Evolutionary conservation across 2,797 vertebrate species (phyloP), one percentile per base, ranked within the genome.

Genomic region (Toxotes lorentzi): DNA sequence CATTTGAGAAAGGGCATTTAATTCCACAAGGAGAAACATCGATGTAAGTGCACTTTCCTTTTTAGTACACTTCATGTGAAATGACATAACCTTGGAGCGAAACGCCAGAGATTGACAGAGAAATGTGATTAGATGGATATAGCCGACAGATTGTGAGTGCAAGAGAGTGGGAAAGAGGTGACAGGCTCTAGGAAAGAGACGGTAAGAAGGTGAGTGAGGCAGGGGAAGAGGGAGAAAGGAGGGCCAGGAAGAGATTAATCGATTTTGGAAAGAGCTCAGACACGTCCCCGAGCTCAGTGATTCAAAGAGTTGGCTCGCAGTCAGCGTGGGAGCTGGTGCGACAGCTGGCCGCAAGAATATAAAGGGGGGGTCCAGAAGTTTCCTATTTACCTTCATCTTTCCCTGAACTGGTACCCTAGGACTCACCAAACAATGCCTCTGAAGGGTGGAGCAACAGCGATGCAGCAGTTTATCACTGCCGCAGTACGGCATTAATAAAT

Each of bases 11-110:
- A 88, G 64, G 64, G 63, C 73, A 59, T 79, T 83, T 64, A 78
- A 83, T 86, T 83, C 79, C 72, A 79, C 58, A 41, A 51, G 64
- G 53, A 79, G 68, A 75, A 72, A 86, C 69, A 86, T 21, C 1
- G 23, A 83, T 74, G 41, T 84, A 83, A 86, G 89, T 82, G 88
- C 79, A 83, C 81, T 87, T 90, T 80, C 57, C 61, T 78, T 86
- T 83, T 85, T 32, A 74, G 88, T 35, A 78, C 83, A 83, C 88
- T 83, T 85, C 21, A 69, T 74, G 72, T 79, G 72, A 78, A 73
- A 47, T 74, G 79, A 83, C 40, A 64, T 54, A 58, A 87, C 77
- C 72, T 79, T 79, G 78, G 74, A 76, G 54, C 4, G 19, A 48
- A 48, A n/a, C 3, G 21, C 9, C 43, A n/a, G 40, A 74, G 40